Percentiles rank a stretch among this genome's conserved stretches.
phyloP scores from a whole-genome alignment of 30 jellyfish, hydroid and myxozoan species.

The Cassiopea xamachana region DNA sequence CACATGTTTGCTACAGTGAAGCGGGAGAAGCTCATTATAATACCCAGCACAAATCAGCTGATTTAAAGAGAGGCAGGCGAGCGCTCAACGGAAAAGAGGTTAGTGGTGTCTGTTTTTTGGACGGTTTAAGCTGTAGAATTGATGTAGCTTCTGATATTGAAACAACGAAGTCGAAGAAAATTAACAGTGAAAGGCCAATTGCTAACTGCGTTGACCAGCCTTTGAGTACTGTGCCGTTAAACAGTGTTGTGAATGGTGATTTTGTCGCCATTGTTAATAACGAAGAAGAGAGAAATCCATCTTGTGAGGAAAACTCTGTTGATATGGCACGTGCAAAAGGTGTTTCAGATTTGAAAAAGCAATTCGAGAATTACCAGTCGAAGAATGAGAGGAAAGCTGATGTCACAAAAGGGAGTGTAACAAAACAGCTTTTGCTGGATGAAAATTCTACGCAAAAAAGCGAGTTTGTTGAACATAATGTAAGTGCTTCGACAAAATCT shows the following conservation, averaged over 20 bases:
- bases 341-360: constrained; percentile 47
- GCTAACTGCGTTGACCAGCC: neutral
- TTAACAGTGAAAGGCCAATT: too few species aligned
- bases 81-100: neutral
- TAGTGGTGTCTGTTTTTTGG: neutral
- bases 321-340: constrained; percentile 57
- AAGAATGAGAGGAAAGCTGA: constrained; percentile 8
- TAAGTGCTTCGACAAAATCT: neutral
- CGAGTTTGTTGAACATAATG: neutral
- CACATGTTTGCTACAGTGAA: too few species aligned
- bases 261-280: neutral
- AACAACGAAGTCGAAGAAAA: too few species aligned
- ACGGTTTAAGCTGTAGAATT: neutral
- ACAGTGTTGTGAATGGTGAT: neutral
- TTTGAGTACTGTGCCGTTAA: neutral
- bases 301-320: neutral
- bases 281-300: neutral
- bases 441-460: neutral
- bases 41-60: too few species aligned
- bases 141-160: neutral
- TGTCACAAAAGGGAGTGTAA: neutral
- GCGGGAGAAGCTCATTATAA: too few species aligned
- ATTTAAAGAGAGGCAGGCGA: too few species aligned
- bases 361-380: constrained; percentile 35
- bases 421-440: neutral